These are phyloP conservation scores for Borostomias antarcticus DNA, from an alignment of 2,797 vertebrate species.

Conservation along the genomic window DNA sequence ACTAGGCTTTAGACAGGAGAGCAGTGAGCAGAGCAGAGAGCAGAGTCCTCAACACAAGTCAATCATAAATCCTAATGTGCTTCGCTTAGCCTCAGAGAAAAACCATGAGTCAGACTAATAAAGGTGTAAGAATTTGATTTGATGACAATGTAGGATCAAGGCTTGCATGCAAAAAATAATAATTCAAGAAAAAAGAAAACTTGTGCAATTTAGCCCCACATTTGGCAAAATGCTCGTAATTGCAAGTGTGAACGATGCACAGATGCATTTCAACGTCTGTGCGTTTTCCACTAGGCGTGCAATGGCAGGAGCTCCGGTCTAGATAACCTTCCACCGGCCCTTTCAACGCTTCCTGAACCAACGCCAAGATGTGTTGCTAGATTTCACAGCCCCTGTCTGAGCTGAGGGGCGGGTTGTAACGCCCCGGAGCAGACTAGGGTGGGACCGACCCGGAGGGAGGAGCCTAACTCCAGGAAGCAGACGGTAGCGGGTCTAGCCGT, in stretches of 20 bases:
- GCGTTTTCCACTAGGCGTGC: slow-evolving; percentile 70
- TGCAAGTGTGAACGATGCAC: slow-evolving; percentile 68
- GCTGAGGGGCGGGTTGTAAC: background rate
- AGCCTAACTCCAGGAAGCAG: slow-evolving; percentile 40
- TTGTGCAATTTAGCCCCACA: slow-evolving; percentile 46
- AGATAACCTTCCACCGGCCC: slow-evolving; percentile 17
- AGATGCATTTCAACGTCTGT: no score
- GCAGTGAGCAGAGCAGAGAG: slow-evolving; percentile 57
- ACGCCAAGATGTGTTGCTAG: slow-evolving; percentile 17
- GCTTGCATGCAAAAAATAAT: slow-evolving; percentile 53
- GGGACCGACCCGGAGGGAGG: background rate
- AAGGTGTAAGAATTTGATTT: slow-evolving; percentile 27
- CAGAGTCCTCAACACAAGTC: slow-evolving; percentile 59
- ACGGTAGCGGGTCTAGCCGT: slow-evolving; percentile 11
- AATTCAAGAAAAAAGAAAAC: background rate
- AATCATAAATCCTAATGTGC: slow-evolving; percentile 59
- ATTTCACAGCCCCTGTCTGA: slow-evolving; percentile 39
- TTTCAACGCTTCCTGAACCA: slow-evolving; percentile 31
- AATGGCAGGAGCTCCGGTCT: slow-evolving; percentile 61
- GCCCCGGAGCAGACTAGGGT: background rate
- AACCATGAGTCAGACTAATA: slow-evolving; percentile 38
- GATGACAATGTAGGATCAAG: slow-evolving; percentile 47
- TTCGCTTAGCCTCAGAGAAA: slow-evolving; percentile 31
- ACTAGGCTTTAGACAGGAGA: slow-evolving; percentile 16
- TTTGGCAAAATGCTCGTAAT: slow-evolving; percentile 58